Base-by-base conservation (phyloP, 2,888 invertebrate genomes). In the Nasonia oneida region DNA sequence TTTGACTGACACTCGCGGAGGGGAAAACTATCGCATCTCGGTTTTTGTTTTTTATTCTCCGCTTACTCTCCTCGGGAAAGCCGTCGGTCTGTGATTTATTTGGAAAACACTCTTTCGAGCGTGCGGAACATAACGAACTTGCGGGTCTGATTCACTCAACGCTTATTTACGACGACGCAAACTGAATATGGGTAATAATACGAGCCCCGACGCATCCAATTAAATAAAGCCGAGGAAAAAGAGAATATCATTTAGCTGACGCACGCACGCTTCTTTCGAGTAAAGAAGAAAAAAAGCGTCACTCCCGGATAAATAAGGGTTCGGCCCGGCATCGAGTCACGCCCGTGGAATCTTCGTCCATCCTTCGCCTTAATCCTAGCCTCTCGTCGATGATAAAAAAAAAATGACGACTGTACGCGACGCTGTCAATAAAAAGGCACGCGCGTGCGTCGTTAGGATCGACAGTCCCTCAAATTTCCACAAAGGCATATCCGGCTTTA, bases 11-110 rank as follows among this genome's bases (percentile, higher is more conserved):
- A 42, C 29, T 37, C 18, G 15, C 8, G 70, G 37, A 29, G 29
- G 14, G 1, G 2, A 33, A 61, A 61, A 23, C 57, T 76, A 10
- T 37, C 23, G 18, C n/a, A 12, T 33, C 64, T 79, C 18, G 4
- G 8, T 47, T 78, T 78, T 42, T n/a, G 1, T 18, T 42, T n/a
- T 73, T 37, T 70, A 47, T 47, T 47, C 47, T 10, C 47, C 12
- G 10, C 76, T 39, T 61, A 57, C 37, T 14, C 29, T 29, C 0
- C 8, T 47, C 10, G 64, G n/a, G 29, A 23, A 73, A 86, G 79
- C 77, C 78, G 85, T 64, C 76, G 42, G 6, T 37, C 74, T 23
- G 64, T 76, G 82, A 82, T 76, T 75, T 82, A 82, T 75, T 82
- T 82, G 75, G 67, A 82, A 82, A 76, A 53, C 67, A 67, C 50